Conservation (phyloP, 2,797 vertebrate genomes). For the Gymnoscopelus braueri region DNA sequence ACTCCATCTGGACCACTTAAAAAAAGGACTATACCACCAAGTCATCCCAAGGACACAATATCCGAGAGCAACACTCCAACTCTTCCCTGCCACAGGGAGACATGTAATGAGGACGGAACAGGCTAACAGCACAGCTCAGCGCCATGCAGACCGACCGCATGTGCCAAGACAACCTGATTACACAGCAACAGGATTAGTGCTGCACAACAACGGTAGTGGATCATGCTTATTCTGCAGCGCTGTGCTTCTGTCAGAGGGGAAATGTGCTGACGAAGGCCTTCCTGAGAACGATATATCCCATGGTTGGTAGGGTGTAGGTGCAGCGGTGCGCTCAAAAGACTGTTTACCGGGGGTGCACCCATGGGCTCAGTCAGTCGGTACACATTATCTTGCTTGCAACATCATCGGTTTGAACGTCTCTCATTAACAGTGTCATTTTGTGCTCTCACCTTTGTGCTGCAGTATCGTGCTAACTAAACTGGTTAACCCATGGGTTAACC, state of each 20-base stretch:
- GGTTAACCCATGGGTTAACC: too few species aligned
- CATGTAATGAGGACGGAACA: constrained; percentile 31
- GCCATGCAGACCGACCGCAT: not conserved
- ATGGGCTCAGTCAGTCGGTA: too few species aligned
- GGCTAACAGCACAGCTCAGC: not conserved
- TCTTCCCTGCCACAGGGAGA: constrained; percentile 21
- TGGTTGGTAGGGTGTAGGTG: not conserved
- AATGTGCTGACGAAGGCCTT: constrained; percentile 1
- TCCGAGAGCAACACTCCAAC: constrained; percentile 8
- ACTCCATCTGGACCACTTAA: too few species aligned
- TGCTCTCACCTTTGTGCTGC: too few species aligned
- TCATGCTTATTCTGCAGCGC: not conserved
- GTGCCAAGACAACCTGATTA: constrained; percentile 30
- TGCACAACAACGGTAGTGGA: constrained; percentile 22
- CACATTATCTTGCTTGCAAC: too few species aligned
- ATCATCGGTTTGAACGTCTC: too few species aligned
- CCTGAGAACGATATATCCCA: too few species aligned
- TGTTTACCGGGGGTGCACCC: not conserved
- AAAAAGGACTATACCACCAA: too few species aligned
- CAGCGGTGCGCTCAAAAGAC: constrained; percentile 11
- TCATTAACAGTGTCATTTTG: too few species aligned
- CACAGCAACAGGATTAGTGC: constrained; percentile 31
- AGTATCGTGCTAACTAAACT: too few species aligned
- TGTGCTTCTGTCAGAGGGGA: not conserved
- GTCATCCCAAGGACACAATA: constrained; percentile 4